Evolutionary conservation across 2,888 invertebrate species (phyloP).

Genomic region (Drosophila subsilvestris): DNA sequence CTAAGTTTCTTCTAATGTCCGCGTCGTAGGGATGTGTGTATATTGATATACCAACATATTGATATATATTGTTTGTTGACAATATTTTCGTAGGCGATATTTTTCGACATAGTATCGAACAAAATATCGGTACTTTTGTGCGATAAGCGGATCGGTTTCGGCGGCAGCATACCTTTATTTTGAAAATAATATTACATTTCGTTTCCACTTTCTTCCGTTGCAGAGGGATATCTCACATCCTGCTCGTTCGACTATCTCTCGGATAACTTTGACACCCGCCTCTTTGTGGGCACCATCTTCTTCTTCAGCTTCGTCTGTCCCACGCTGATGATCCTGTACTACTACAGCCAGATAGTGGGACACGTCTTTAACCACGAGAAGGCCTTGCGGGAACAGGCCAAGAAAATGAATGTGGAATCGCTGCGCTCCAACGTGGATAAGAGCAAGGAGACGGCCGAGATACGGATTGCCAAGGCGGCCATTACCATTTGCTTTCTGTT

Average conservation of each 20-base stretch:
- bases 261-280: slow-evolving; percentile 90
- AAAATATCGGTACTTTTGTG: neutral
- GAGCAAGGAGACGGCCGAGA: slow-evolving; percentile 89
- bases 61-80: no score
- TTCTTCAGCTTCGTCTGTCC: slow-evolving; percentile 91
- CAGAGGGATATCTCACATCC: slow-evolving; percentile 94
- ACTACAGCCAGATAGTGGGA: slow-evolving; percentile 92
- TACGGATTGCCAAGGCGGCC: slow-evolving; percentile 93
- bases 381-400: slow-evolving; percentile 90
- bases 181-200: neutral
- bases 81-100: no score
- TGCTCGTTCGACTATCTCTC: slow-evolving; percentile 93
- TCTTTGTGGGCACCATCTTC: slow-evolving; percentile 91
- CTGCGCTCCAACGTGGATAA: slow-evolving; percentile 88
- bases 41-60: no score
- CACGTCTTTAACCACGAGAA: slow-evolving; percentile 94
- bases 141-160: neutral
- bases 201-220: slow-evolving; percentile 31
- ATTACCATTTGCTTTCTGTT: slow-evolving; percentile 93
- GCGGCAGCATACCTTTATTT: neutral
- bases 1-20: slow-evolving; percentile 39
- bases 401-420: slow-evolving; percentile 96
- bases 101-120: no score
- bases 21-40: slow-evolving; percentile 11
- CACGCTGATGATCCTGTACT: slow-evolving; percentile 90